phyloP scores from a whole-genome alignment of 1,140 invertebrate genomes.

The Kradibia gibbosae region DNA sequence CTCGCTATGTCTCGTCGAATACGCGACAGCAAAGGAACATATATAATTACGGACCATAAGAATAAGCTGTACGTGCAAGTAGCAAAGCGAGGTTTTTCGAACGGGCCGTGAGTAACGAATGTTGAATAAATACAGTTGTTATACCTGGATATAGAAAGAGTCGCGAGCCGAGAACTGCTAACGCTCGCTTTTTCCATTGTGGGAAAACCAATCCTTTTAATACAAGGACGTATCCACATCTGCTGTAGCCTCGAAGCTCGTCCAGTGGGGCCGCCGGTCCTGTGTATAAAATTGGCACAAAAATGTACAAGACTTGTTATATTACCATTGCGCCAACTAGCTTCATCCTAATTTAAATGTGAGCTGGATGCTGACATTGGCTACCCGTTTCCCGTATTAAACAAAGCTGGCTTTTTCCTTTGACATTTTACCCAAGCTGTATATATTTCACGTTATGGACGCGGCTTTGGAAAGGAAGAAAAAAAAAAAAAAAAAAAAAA shows the following conservation, averaged over 20 bases:
- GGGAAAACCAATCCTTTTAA: constrained; percentile 81
- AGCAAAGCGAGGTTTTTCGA: neutral
- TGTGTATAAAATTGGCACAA: constrained; percentile 44
- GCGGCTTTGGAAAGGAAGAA: too few species aligned
- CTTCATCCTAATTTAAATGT: neutral
- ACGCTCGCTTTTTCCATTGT: constrained; percentile 77
- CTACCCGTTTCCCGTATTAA: neutral
- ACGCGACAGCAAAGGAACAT: neutral
- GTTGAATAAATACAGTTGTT: constrained; percentile 14
- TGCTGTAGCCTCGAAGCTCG: constrained; percentile 70
- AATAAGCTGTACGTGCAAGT: neutral
- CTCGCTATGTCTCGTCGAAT: neutral
- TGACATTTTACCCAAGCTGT: too few species aligned
- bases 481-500: too few species aligned
- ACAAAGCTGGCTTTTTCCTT: neutral
- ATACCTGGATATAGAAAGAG: constrained; percentile 76
- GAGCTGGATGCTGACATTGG: neutral
- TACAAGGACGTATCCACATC: constrained; percentile 76
- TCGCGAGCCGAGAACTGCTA: constrained; percentile 76
- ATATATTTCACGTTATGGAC: too few species aligned
- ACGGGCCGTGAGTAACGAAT: neutral
- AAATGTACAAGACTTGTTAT: neutral
- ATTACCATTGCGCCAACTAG: neutral
- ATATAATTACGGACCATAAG: neutral
- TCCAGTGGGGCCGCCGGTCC: constrained; percentile 73